phyloP scores from a whole-genome alignment of 2,888 invertebrate species.

The Drosophila gaucha region DNA sequence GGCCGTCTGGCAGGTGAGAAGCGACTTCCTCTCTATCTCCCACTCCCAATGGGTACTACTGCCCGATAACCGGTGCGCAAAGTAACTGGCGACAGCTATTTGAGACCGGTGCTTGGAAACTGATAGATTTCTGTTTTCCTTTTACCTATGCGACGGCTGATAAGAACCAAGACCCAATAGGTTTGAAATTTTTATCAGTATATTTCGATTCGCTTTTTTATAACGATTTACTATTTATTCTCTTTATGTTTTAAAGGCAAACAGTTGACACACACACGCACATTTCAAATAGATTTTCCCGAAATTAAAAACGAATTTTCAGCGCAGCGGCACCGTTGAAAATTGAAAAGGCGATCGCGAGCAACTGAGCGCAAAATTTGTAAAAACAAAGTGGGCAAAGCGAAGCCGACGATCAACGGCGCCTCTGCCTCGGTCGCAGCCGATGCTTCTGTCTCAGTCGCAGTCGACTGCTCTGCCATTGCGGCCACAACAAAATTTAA shows the following conservation, averaged over 20 bases:
- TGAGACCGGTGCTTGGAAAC: constrained; percentile 31
- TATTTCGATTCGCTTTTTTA: constrained; percentile 39
- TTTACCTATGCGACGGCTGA: constrained; percentile 32
- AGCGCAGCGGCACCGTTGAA: constrained; percentile 52
- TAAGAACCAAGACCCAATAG: constrained; percentile 32
- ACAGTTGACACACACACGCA: constrained; percentile 9
- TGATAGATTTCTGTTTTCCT: constrained; percentile 22
- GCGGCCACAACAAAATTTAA: constrained; percentile 69
- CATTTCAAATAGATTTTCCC: constrained; percentile 30
- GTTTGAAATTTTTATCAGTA: constrained; percentile 45
- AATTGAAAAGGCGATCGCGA: constrained; percentile 81
- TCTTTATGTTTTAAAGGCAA: constrained; percentile 22
- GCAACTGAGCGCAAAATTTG: constrained; percentile 80
- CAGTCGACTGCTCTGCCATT: constrained; percentile 31
- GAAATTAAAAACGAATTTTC: constrained; percentile 37
- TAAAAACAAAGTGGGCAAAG: constrained; percentile 63
- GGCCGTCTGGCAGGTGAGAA: background rate
- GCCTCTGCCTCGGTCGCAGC: constrained; percentile 1
- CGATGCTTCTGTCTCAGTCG: constrained; percentile 1
- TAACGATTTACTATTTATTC: constrained; percentile 25
- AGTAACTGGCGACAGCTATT: constrained; percentile 36
- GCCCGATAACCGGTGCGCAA: constrained; percentile 44
- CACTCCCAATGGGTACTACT: constrained; percentile 20
- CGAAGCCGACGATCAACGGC: constrained; percentile 37
- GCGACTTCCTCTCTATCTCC: background rate